phyloP scores from a whole-genome alignment of 2,113 vertebrate genomes.

The Plecotus auritus region DNA sequence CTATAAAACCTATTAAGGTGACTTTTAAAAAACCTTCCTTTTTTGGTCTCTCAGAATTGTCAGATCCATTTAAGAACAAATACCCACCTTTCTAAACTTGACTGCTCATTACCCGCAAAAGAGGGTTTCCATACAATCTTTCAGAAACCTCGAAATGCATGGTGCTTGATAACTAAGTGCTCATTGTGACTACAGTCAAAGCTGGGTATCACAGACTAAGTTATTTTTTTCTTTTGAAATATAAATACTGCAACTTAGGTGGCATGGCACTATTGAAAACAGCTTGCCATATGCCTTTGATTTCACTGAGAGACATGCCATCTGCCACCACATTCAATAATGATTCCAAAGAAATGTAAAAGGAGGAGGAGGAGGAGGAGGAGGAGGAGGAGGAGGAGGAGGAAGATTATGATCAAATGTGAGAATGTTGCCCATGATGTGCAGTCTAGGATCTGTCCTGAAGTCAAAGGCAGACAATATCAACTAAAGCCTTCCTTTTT shows the following conservation, averaged over 20 bases:
- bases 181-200: slow-evolving; percentile 9
- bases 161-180: neutral
- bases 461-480: neutral
- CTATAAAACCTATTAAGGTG: neutral
- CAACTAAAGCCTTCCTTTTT: neutral
- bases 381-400: neutral
- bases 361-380: neutral
- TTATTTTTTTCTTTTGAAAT: slow-evolving; percentile 55
- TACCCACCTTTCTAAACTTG: neutral
- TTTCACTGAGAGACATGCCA: slow-evolving; percentile 64
- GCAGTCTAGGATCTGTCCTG: neutral
- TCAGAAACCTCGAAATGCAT: neutral
- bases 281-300: slow-evolving; percentile 65
- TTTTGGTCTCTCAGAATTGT: neutral
- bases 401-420: neutral
- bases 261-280: slow-evolving; percentile 15
- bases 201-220: neutral
- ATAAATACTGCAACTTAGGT: slow-evolving; percentile 59
- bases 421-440: neutral
- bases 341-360: neutral
- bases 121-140: neutral
- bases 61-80: neutral
- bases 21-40: neutral
- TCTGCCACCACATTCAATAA: slow-evolving; percentile 44
- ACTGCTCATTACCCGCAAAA: neutral